Evolutionary conservation across 2,113 vertebrate species (phyloP).

Genomic region (Pachypanchax playfairii): DNA sequence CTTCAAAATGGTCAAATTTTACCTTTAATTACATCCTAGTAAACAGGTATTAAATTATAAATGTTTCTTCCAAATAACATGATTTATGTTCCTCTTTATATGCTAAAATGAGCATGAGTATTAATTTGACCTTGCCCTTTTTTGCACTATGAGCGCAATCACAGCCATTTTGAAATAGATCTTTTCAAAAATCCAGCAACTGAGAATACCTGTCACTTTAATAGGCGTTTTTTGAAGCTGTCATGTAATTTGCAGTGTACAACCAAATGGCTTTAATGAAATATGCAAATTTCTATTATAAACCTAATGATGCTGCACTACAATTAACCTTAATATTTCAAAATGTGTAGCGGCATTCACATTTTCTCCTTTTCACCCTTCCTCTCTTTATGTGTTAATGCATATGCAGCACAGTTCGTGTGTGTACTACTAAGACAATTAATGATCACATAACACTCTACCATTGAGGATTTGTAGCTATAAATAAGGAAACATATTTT

Average conservation of each 20-base stretch:
- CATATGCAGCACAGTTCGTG: neutral
- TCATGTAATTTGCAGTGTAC: slow-evolving; percentile 62
- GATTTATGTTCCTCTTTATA: slow-evolving; percentile 64
- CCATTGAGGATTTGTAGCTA: neutral
- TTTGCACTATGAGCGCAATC: slow-evolving; percentile 52
- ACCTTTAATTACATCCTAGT: too few species aligned
- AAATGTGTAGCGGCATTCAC: slow-evolving; percentile 38
- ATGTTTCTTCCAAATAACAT: slow-evolving; percentile 6
- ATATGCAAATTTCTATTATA: slow-evolving; percentile 68
- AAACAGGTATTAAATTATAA: neutral
- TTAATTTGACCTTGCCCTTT: slow-evolving; percentile 62
- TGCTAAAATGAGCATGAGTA: slow-evolving; percentile 45
- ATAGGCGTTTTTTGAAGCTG: slow-evolving; percentile 56
- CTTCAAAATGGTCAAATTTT: too few species aligned
- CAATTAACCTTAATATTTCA: slow-evolving; percentile 69
- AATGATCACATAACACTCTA: too few species aligned
- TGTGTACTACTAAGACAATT: neutral
- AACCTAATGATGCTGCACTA: slow-evolving; percentile 51
- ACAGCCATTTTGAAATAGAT: slow-evolving; percentile 61
- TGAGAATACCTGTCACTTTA: slow-evolving; percentile 50
- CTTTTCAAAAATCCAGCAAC: slow-evolving; percentile 53
- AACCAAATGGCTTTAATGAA: slow-evolving; percentile 68
- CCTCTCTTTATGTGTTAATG: neutral
- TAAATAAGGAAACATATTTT: slow-evolving; percentile 22
- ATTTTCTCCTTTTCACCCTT: neutral